Evolutionary conservation across 53 echinoderm and acorn worm genomes (phyloP).

Genomic region (Holothuria leucospilota): DNA sequence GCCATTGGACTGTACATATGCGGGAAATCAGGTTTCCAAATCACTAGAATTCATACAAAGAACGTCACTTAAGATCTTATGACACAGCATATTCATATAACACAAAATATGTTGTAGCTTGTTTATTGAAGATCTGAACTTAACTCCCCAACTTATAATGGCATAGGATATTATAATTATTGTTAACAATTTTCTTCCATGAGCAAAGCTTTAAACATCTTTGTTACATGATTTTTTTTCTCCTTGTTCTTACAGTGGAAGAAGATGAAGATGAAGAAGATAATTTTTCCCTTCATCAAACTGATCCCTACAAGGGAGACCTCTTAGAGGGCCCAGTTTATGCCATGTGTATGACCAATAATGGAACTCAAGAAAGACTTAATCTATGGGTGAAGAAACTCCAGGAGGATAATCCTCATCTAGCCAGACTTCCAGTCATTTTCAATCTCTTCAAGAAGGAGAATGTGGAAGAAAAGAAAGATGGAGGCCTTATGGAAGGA

Average conservation of each 20-base stretch:
- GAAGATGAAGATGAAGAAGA: slow-evolving; percentile 43
- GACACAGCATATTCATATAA: no score
- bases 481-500: slow-evolving; percentile 45
- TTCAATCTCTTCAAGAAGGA: slow-evolving; percentile 86
- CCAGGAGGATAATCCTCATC: slow-evolving; percentile 88
- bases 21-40: no score
- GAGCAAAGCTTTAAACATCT: no score
- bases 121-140: no score
- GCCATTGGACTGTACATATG: no score
- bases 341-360: slow-evolving; percentile 91
- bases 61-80: no score
- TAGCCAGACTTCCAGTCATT: slow-evolving; percentile 81
- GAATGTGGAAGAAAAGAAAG: slow-evolving; percentile 1
- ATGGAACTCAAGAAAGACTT: slow-evolving; percentile 63
- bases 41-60: no score
- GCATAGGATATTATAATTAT: no score
- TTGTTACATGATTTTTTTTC: neutral
- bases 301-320: neutral
- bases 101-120: no score
- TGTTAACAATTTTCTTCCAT: no score
- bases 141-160: no score
- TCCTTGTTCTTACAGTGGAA: slow-evolving; percentile 12
- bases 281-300: slow-evolving; percentile 9
- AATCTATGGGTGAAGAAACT: slow-evolving; percentile 79
- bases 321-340: slow-evolving; percentile 79